Conservation (phyloP, 1,140 invertebrate species). For the Charaxes varanes region DNA sequence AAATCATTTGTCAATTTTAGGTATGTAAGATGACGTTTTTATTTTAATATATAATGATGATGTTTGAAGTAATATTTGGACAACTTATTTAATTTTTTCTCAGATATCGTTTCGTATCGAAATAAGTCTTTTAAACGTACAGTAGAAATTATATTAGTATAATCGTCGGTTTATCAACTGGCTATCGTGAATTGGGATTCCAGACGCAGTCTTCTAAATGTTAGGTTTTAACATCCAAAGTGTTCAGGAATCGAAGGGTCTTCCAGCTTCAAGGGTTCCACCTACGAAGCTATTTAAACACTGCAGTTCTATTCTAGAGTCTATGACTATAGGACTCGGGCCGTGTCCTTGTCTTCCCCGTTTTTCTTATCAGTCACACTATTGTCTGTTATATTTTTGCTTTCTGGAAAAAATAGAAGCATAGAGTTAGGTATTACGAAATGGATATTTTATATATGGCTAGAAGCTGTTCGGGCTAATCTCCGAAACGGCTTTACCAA, state of each 20-base stretch:
- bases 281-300: slow-evolving; percentile 12
- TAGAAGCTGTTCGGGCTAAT: no score
- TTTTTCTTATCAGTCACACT: slow-evolving; percentile 47
- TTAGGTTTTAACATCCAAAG: slow-evolving; percentile 3
- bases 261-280: no score
- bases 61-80: no score
- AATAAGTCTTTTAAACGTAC: neutral
- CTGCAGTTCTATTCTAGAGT: slow-evolving; percentile 16
- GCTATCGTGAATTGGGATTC: slow-evolving; percentile 1
- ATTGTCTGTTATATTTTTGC: slow-evolving; percentile 62
- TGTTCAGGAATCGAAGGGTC: slow-evolving; percentile 3
- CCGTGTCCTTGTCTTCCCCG: slow-evolving; percentile 31
- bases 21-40: no score
- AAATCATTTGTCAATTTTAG: no score
- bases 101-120: no score
- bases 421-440: no score
- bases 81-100: no score
- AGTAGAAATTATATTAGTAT: slow-evolving; percentile 2
- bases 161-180: no score
- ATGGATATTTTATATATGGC: no score
- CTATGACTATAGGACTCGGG: slow-evolving; percentile 48
- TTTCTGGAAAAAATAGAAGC: slow-evolving; percentile 37
- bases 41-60: no score
- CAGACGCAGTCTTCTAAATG: slow-evolving; percentile 9
- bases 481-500: no score